Percentiles rank a stretch among this genome's conserved stretches.
These are phyloP conservation scores for Grallaria varia DNA, from an alignment of 2,113 vertebrate species.

Conservation along the genomic window DNA sequence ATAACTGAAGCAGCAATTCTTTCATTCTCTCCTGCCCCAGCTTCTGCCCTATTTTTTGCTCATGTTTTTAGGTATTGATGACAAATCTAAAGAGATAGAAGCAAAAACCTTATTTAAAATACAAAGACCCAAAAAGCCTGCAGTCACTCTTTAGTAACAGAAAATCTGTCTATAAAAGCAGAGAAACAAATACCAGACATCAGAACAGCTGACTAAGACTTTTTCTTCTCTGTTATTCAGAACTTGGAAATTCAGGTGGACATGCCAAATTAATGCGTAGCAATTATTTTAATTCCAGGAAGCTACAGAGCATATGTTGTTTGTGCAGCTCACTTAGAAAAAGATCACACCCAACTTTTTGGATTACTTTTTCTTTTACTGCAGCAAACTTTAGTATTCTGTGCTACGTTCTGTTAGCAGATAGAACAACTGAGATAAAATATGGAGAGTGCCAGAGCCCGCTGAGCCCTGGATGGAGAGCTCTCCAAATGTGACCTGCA, in stretches of 20 bases:
- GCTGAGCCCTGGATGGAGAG: neutral
- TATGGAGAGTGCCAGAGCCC: neutral
- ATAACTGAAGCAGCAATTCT: neutral
- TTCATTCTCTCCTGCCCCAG: neutral
- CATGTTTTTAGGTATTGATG: neutral
- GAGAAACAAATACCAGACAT: neutral
- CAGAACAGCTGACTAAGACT: neutral
- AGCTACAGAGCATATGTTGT: neutral
- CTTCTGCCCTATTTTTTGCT: neutral
- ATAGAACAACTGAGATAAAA: neutral
- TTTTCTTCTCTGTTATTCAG: neutral
- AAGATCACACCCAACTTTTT: neutral
- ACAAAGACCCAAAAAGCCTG: neutral
- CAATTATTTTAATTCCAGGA: neutral
- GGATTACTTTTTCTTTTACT: neutral
- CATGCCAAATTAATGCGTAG: neutral
- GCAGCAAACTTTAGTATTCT: neutral
- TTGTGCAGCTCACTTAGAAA: neutral
- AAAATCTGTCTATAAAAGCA: neutral
- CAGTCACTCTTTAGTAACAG: neutral
- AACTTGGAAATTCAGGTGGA: neutral
- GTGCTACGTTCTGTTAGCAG: neutral
- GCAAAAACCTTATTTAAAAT: neutral
- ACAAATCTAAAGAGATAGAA: neutral
- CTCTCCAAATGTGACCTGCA: neutral